Evolutionary conservation across 2,888 invertebrate genomes (phyloP), one percentile per base, ranked within the genome.

Genomic region (Neoscelio sp.): DNA sequence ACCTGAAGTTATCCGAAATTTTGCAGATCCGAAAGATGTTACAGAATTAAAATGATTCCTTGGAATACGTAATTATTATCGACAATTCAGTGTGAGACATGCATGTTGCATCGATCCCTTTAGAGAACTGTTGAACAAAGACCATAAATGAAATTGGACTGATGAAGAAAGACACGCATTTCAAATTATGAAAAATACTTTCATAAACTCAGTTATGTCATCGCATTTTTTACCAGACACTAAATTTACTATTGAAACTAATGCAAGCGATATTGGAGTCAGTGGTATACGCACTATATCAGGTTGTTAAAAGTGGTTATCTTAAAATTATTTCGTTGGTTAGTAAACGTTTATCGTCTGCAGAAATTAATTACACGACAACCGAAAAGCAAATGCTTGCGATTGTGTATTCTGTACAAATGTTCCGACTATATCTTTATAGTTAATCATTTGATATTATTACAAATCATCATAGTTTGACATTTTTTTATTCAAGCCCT

Each of bases 1-100:
- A 30, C 20, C 78, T 1, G 26, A 80, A 15, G n/a, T 82, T 0
- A 83, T 86, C n/a, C 12, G 44, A 13, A 70, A 83, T 3, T 85
- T 82, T 65, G 78, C 81, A 15, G 42, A 42, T 1, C 85, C 85
- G 0, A 65, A 60, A 30, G 84, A 82, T 23, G 15, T 82, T 35
- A 84, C 81, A 62, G 80, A 85, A 28, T 28, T 85, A 6, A n/a
- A n/a, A n/a, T 60, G 82, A 42, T 80, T 84, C 65, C 15, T 73
- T 5, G 73, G 73, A 0, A 5, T 64, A 2, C 64, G 73, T 35
- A 64, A 26, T 20, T 73, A 64, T 28, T 73, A 73, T 54, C 10
- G 73, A 7, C 52, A 64, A 20, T 73, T 73, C 13, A 23, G 12
- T 13, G 20, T 64, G 0, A 54, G 23, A 33, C 23, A 64, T 42